These are phyloP conservation scores for Pangasius larnaudii DNA, from an alignment of 2,797 vertebrate genomes.

Conservation along the genomic window DNA sequence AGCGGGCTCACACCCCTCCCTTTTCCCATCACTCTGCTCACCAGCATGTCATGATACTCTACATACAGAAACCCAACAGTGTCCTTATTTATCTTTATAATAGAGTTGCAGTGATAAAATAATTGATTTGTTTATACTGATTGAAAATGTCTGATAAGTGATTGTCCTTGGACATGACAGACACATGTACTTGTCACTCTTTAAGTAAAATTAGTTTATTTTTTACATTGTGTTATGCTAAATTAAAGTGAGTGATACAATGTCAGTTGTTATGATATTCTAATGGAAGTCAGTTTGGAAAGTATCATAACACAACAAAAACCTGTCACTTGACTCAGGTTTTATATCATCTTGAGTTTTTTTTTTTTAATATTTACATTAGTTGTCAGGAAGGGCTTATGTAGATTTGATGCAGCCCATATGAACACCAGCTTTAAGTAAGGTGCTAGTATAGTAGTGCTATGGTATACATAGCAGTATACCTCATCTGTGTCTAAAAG, in stretches of 20 bases:
- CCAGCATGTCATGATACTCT: neutral
- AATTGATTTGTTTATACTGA: neutral
- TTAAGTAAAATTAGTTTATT: neutral
- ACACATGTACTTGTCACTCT: neutral
- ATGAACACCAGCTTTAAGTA: neutral
- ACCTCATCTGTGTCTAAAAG: constrained; percentile 32
- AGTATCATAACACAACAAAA: neutral
- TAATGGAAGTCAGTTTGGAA: constrained; percentile 1
- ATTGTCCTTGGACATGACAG: neutral
- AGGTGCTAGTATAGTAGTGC: no score
- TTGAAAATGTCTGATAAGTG: neutral
- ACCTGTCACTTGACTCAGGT: neutral
- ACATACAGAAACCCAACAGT: neutral
- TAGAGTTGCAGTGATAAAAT: neutral
- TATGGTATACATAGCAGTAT: constrained; percentile 22
- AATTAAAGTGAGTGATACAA: neutral
- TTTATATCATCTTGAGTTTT: neutral
- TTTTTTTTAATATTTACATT: neutral
- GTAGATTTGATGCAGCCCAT: neutral
- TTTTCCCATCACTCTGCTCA: neutral
- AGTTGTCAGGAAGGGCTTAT: neutral
- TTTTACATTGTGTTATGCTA: neutral
- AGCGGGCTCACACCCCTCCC: neutral
- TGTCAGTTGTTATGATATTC: neutral
- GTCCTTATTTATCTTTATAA: neutral